A percentile compares a stretch with the other conserved stretches of the same genome.
These are phyloP conservation scores for Minunthozetes semirufus DNA, from an alignment of 2,888 invertebrate species.

Conservation along the genomic window DNA sequence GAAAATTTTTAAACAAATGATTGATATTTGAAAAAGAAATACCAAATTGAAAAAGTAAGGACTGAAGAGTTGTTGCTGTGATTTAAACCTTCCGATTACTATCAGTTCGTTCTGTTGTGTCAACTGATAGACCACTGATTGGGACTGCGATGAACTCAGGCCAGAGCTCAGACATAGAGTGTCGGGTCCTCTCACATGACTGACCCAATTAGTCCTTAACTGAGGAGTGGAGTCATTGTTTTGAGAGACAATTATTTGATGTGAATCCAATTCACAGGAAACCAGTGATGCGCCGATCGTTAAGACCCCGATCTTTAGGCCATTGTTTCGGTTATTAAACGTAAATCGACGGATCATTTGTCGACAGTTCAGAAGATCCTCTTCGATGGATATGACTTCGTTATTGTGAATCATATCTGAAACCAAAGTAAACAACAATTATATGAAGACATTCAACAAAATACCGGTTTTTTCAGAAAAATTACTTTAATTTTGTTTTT, in stretches of 20 bases:
- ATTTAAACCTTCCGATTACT: slow-evolving; percentile 33
- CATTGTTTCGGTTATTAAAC: slow-evolving; percentile 34
- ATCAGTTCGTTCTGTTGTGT: slow-evolving; percentile 35
- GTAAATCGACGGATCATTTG: slow-evolving; percentile 35
- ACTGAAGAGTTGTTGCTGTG: slow-evolving; percentile 28
- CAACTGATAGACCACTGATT: slow-evolving; percentile 35
- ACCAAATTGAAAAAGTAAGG: slow-evolving; percentile 38
- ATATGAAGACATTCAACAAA: background rate
- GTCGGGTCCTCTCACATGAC: slow-evolving; percentile 37
- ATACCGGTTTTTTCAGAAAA: background rate
- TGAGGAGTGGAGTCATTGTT: background rate
- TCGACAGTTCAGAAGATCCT: slow-evolving; percentile 35
- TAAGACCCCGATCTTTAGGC: slow-evolving; percentile 30
- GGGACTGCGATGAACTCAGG: slow-evolving; percentile 1
- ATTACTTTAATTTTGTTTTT: background rate
- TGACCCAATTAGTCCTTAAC: slow-evolving; percentile 21
- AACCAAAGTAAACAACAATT: background rate
- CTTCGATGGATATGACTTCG: slow-evolving; percentile 38
- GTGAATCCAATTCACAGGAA: slow-evolving; percentile 32
- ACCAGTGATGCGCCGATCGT: slow-evolving; percentile 32
- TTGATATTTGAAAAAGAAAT: background rate
- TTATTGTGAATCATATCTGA: slow-evolving; percentile 37
- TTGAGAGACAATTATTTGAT: slow-evolving; percentile 32
- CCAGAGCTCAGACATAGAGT: slow-evolving; percentile 30
- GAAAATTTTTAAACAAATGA: background rate